These are phyloP conservation scores for Drosophila saltans DNA, from an alignment of 1,140 invertebrate genomes.

Conservation along the genomic window DNA sequence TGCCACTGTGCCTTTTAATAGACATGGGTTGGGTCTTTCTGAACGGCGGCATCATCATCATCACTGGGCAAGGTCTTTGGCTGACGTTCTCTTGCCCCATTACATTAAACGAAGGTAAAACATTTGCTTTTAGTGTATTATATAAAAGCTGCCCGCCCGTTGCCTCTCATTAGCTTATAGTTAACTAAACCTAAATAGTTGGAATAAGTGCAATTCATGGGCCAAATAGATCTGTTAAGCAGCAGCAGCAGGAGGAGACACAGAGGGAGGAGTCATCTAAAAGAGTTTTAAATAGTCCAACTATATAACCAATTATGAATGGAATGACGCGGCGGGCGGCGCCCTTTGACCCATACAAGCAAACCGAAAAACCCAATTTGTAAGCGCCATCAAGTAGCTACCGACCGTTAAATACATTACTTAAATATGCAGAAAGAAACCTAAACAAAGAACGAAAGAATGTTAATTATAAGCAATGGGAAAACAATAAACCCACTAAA, in stretches of 20 bases:
- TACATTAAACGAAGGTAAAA: constrained; percentile 65
- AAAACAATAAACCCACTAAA: too few species aligned
- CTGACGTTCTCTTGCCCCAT: constrained; percentile 63
- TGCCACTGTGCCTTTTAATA: constrained; percentile 65
- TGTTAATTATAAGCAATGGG: too few species aligned
- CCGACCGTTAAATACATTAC: constrained; percentile 32
- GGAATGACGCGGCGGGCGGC: neutral
- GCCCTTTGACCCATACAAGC: constrained; percentile 41
- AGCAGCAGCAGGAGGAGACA: too few species aligned
- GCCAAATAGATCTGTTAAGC: constrained; percentile 48
- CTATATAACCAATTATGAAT: constrained; percentile 57
- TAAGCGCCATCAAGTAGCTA: constrained; percentile 39
- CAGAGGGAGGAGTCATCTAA: constrained; percentile 24
- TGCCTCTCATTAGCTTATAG: constrained; percentile 62
- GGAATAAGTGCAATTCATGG: constrained; percentile 68
- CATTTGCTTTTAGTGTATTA: constrained; percentile 36
- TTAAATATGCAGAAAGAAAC: neutral
- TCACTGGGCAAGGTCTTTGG: constrained; percentile 48
- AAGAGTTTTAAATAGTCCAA: constrained; percentile 28
- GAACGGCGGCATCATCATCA: constrained; percentile 32
- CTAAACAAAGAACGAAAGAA: neutral
- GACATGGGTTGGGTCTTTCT: constrained; percentile 52
- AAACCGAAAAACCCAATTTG: constrained; percentile 46
- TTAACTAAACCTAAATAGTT: constrained; percentile 35
- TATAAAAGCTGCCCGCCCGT: constrained; percentile 63